phyloP scores from a whole-genome alignment of 2,888 invertebrate genomes.

The Caenorhabditis sinica region DNA sequence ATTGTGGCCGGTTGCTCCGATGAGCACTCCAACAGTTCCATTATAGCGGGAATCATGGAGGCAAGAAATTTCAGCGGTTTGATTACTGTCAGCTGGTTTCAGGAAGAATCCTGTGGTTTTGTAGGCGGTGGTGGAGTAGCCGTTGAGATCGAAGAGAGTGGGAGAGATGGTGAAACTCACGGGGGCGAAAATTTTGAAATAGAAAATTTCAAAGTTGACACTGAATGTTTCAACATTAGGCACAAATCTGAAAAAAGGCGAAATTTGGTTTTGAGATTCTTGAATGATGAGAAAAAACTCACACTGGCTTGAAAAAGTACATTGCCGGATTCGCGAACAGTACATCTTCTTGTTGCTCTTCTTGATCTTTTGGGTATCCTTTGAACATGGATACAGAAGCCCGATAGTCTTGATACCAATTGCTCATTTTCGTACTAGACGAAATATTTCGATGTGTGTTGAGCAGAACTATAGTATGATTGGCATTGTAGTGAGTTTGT shows the following conservation, averaged over 20 bases:
- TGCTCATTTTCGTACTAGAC: neutral
- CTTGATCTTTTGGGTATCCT: neutral
- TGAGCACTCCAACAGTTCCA: too few relatives aligned
- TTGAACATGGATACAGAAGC: neutral
- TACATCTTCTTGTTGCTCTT: neutral
- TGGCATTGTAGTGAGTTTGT: neutral
- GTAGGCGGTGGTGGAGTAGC: neutral
- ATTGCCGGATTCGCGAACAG: neutral
- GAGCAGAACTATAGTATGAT: neutral
- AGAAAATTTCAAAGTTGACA: neutral
- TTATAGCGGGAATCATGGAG: too few relatives aligned
- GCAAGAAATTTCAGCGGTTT: neutral
- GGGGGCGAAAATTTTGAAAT: neutral
- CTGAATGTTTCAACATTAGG: neutral
- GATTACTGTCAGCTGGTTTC: neutral
- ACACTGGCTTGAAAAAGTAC: neutral
- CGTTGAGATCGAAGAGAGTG: neutral
- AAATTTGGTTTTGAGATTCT: neutral
- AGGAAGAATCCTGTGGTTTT: neutral
- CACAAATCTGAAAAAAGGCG: neutral
- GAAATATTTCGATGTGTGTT: neutral
- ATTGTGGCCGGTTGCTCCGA: too few relatives aligned
- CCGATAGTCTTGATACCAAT: neutral
- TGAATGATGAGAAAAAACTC: neutral
- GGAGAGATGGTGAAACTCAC: neutral